Base-by-base conservation (phyloP, 2,888 invertebrate genomes). In the Ectemnius continuus region DNA sequence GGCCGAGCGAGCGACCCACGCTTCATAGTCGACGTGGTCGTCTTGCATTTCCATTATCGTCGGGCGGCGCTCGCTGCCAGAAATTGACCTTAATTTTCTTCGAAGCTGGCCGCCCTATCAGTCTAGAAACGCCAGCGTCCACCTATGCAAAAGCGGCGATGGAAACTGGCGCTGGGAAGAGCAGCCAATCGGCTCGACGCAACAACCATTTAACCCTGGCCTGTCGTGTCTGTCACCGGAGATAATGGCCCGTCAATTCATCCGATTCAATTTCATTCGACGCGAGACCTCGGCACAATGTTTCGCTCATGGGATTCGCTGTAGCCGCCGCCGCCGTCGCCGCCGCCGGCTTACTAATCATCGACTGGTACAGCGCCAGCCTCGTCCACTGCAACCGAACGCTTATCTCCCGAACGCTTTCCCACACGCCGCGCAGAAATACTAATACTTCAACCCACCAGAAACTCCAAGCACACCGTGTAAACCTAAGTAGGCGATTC, bases 11-110 rank as follows among this genome's bases (percentile, higher is more conserved):
- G 18, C 20, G 11, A 18, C 18, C 20, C 57, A 57, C 20, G 57
- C n/a, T 47, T n/a, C 2, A 47, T 47, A 47, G 13, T 47, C 13
- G 47, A 47, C 47, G 47, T n/a, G 3, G 47, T 23, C 36, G 8
- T 36, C 36, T 36, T 36, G 36, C 36, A 6, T 11, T 36, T 36
- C 36, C 8, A 36, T 36, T 36, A 6, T 36, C 36, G 8, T 36
- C 8, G 36, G 16, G 16, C 16, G n/a, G 3, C 52, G 52, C 52
- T 23, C 2, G n/a, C 52, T 23, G 58, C 26, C 58, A 8, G 23
- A 20, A 58, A 58, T 58, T 58, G 58, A 58, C 58, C 58, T 20
- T 58, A 58, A 58, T 58, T 58, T 20, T 14, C n/a, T 13, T 6
- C 14, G n/a, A 6, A 6, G 52, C 14, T 6, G 16, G 5, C 36